Conservation (phyloP, 2,888 invertebrate species). For the Drosophila paramelanica region DNA sequence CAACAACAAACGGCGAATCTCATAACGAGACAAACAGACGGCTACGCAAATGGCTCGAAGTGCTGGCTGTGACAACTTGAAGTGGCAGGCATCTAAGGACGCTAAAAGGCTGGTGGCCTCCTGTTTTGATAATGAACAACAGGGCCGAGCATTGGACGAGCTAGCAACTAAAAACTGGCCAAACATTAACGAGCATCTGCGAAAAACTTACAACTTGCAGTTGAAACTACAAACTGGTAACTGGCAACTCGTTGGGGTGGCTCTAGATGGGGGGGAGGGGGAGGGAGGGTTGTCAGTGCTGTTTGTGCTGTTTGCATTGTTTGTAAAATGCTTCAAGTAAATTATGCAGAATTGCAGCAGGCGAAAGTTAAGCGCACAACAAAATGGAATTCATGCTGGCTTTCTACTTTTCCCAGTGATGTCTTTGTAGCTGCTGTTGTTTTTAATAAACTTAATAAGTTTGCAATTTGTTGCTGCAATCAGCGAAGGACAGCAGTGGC, state of each 20-base stretch:
- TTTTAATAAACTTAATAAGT: conserved; percentile 78
- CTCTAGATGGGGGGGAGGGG: background rate
- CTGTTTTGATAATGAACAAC: conserved; percentile 60
- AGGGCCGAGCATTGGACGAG: conserved; percentile 15
- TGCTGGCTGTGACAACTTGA: conserved; percentile 56
- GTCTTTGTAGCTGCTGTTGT: conserved; percentile 62
- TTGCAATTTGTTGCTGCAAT: conserved; percentile 75
- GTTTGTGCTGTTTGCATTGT: conserved; percentile 56
- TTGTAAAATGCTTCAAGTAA: conserved; percentile 72
- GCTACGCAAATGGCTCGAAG: conserved; percentile 23
- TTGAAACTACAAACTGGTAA: conserved; percentile 25
- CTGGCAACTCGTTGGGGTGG: conserved; percentile 17
- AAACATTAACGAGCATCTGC: conserved; percentile 76
- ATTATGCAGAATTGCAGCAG: conserved; percentile 73
- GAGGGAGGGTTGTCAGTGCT: background rate
- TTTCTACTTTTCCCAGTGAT: conserved; percentile 47
- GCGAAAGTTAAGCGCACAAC: conserved; percentile 70
- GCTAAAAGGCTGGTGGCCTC: conserved; percentile 38
- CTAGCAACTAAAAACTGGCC: conserved; percentile 44
- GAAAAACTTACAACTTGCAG: conserved; percentile 67
- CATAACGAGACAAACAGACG: conserved; percentile 54
- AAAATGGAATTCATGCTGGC: conserved; percentile 62
- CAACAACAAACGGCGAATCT: conserved; percentile 36
- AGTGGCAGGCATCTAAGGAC: conserved; percentile 25
- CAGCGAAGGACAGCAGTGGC: conserved; percentile 51